A percentile compares a stretch with the other conserved stretches of the same genome.
Evolutionary conservation across 1,140 invertebrate species (phyloP).

Genomic region (Drosophila sturtevanti): DNA sequence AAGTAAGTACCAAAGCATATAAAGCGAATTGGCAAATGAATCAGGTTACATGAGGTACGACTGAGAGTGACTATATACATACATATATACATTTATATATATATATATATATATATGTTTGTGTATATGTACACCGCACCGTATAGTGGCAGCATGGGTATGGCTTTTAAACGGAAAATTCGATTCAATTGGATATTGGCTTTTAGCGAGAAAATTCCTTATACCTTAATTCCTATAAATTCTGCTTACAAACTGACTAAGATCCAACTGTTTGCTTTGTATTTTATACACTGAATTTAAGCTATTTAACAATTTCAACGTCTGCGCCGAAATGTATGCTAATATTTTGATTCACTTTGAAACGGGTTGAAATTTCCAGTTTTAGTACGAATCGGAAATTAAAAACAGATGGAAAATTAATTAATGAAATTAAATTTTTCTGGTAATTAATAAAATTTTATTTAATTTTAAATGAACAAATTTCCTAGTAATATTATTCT

Average conservation of each 20-base stretch:
- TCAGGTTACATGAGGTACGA: conserved; percentile 6
- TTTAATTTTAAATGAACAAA: no score
- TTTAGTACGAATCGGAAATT: no score
- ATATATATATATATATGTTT: not conserved
- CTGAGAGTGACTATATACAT: not conserved
- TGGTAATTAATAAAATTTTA: no score
- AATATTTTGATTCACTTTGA: no score
- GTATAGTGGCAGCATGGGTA: not conserved
- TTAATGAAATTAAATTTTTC: no score
- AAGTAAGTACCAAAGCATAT: conserved; percentile 6
- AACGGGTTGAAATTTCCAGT: no score
- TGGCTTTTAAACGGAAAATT: not conserved
- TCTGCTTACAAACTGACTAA: no score
- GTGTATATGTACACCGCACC: no score
- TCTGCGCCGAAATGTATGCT: no score
- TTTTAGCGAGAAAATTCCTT: not conserved
- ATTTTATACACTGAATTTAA: no score
- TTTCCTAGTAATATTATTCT: not conserved
- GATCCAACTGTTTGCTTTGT: no score
- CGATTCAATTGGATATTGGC: not conserved
- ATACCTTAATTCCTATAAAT: not conserved
- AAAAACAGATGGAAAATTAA: no score
- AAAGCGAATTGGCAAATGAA: conserved; percentile 5
- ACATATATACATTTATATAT: not conserved
- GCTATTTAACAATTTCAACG: not conserved